Evolutionary conservation across 2,113 vertebrate species (phyloP), one percentile per base, ranked within the genome.

Genomic region (Odontophorus gujanensis): DNA sequence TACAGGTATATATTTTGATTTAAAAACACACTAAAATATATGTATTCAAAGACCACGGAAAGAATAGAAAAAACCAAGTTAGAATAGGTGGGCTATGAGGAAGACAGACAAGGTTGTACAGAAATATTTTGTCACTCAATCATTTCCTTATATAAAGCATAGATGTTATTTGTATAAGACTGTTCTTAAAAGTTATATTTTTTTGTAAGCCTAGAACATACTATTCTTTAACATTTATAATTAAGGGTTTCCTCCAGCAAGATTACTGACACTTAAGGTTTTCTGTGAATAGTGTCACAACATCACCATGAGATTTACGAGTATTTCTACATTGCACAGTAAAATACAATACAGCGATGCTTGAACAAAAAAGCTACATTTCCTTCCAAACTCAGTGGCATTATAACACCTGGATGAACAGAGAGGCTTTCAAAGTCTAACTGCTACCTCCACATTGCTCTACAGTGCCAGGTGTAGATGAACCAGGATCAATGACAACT

Each of bases 201-300:
- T 32, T 87, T 77, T 38, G 55, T 43, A 78, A 81, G 66, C 62
- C 81, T 61, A 89, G 73, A 89, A 93, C 20, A 48, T 25, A 63
- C 9, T 15, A 79, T 0, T 0, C 17, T 81, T 94, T 63, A 91
- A 74, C 55, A 80, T 88, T 78, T 77, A 67, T 63, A 94, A 93
- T 57, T 91, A 59, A 80, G 55, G 67, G 24, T 55, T 91, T 87
- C 55, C 51, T 90, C 28, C 50, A 83, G 47, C 8, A 85, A 77
- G 45, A 74, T 74, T 85, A 82, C 50, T 79, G 89, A 48, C 71
- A 85, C 57, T 53, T 28, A 58, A 21, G 14, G 24, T 67, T 93
- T 79, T 74, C 20, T 82, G 78, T 93, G 76, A 96, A 69, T 53
- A 82, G 74, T 89, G 71, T 95, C 87, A 95, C 83, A 87, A 79